phyloP scores from a whole-genome alignment of 2,797 vertebrate genomes.

The Arrhamphus sclerolepis region DNA sequence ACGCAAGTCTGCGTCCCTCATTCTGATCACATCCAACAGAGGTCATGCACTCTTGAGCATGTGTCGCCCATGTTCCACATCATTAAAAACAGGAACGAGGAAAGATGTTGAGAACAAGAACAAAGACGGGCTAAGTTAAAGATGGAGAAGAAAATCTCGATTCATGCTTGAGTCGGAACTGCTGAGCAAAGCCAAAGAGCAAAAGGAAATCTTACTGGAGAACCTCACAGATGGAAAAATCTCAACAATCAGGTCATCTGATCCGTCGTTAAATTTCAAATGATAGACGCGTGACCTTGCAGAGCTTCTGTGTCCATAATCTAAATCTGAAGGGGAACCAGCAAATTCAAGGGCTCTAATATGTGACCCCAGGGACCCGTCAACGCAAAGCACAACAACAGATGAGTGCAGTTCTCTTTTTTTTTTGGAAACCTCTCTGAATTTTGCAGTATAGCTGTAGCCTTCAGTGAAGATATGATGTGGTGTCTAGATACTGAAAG shows the following conservation, averaged over 20 bases:
- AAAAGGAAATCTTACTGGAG: conserved; percentile 39
- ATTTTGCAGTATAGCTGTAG: too few species aligned
- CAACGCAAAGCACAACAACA: conserved; percentile 25
- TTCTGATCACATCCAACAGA: conserved; percentile 35
- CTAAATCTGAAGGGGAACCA: conserved; percentile 4
- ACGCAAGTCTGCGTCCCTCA: conserved; percentile 12
- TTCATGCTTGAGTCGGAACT: conserved; percentile 48
- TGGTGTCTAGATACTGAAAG: too few species aligned
- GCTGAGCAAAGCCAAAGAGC: conserved; percentile 32
- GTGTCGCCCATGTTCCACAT: conserved; percentile 34
- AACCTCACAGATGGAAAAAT: conserved; percentile 48
- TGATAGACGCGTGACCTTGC: conserved; percentile 24
- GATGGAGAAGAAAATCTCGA: conserved; percentile 35
- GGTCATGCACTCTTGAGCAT: conserved; percentile 44
- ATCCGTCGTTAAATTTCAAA: conserved; percentile 34
- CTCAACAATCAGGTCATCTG: conserved; percentile 35
- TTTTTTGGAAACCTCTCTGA: too few species aligned
- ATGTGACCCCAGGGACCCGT: conserved; percentile 27
- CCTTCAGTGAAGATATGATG: too few species aligned
- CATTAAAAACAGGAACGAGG: conserved; percentile 40
- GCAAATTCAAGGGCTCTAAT: conserved; percentile 5
- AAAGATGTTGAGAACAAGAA: conserved; percentile 5
- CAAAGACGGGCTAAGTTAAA: conserved; percentile 21
- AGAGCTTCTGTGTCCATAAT: conserved; percentile 11
- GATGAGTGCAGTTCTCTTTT: conserved; percentile 16